Evolutionary conservation across 2,888 invertebrate species (phyloP).

Genomic region (Cistogaster globosa): DNA sequence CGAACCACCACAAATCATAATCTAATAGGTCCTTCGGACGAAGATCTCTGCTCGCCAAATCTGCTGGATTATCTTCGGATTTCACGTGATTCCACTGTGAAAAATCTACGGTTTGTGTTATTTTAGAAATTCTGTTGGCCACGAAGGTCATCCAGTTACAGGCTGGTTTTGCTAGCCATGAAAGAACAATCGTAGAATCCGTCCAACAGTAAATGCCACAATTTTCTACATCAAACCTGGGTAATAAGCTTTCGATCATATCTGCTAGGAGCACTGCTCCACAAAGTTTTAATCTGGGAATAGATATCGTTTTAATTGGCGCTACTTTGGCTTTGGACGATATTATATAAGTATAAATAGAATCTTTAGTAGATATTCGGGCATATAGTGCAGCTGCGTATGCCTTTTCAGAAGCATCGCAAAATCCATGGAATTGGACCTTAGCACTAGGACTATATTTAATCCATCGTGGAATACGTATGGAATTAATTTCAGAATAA

Average conservation of each 20-base stretch:
- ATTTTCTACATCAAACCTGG: neutral
- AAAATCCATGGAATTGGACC: slow-evolving; percentile 21
- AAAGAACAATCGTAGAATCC: too few relatives aligned
- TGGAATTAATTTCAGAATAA: slow-evolving; percentile 41
- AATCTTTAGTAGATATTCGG: neutral
- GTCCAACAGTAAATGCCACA: neutral
- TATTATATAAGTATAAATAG: neutral
- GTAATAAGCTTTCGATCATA: neutral
- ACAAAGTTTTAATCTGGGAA: neutral
- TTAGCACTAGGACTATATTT: neutral
- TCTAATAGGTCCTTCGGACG: slow-evolving; percentile 15
- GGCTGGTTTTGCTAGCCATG: neutral
- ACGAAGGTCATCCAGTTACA: slow-evolving; percentile 64
- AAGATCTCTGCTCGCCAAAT: slow-evolving; percentile 19
- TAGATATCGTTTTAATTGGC: neutral
- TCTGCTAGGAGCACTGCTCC: neutral
- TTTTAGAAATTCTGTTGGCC: slow-evolving; percentile 2
- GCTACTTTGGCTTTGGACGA: slow-evolving; percentile 3
- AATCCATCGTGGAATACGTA: slow-evolving; percentile 62
- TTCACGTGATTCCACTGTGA: slow-evolving; percentile 58
- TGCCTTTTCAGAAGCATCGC: too few relatives aligned
- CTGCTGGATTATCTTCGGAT: slow-evolving; percentile 61
- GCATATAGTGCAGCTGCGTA: slow-evolving; percentile 24
- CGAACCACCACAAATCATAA: slow-evolving; percentile 51
- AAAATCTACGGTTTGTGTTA: slow-evolving; percentile 14